A percentile compares a stretch with the other conserved stretches of the same genome.
These are phyloP conservation scores for Lontra canadensis DNA, from an alignment of 2,113 vertebrate genomes.

Conservation along the genomic window DNA sequence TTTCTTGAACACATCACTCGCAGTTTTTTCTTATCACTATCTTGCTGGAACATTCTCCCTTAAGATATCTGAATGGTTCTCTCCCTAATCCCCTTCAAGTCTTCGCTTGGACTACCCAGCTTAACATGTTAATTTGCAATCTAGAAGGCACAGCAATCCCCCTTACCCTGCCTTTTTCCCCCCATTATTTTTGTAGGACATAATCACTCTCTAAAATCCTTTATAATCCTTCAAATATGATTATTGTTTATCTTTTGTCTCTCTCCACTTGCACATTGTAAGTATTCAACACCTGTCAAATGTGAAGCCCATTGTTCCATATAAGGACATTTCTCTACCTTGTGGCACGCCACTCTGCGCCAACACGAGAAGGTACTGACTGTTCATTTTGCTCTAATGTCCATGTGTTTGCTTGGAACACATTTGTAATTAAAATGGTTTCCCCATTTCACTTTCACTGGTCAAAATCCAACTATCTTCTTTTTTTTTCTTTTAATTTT, in stretches of 20 bases:
- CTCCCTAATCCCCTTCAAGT: background rate
- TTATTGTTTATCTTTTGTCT: background rate
- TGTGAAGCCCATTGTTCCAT: background rate
- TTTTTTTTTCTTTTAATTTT: too few species aligned
- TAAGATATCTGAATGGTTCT: background rate
- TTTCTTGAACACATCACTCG: background rate
- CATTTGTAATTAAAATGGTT: background rate
- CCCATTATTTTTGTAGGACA: background rate
- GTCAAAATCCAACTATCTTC: background rate
- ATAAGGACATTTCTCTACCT: background rate
- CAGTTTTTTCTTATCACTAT: background rate
- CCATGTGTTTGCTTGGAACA: background rate
- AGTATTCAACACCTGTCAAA: background rate
- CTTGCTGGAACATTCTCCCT: background rate
- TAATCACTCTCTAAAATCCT: background rate
- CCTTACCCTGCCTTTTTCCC: background rate
- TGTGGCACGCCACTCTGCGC: background rate
- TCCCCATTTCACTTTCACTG: background rate
- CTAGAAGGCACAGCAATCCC: background rate
- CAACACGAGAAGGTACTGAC: background rate
- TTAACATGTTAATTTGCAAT: background rate
- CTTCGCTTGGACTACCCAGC: background rate
- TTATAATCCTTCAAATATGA: background rate
- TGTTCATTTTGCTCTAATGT: background rate
- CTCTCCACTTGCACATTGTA: background rate